Base-by-base conservation (phyloP, 2,888 invertebrate genomes). In the Phalera bucephala region DNA sequence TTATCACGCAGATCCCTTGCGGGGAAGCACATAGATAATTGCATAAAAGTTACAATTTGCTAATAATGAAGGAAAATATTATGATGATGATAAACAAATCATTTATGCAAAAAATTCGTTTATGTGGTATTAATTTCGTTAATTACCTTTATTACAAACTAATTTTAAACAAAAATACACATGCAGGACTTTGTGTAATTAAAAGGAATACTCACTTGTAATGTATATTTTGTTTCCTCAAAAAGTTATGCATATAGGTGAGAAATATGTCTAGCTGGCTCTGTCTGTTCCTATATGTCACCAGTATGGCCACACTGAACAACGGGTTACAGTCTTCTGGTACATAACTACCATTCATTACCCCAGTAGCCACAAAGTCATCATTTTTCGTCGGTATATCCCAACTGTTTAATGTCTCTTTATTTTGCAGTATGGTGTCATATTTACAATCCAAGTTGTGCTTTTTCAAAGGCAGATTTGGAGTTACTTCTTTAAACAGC, bases 241-340 rank as follows among this genome's bases (percentile, higher is more conserved):
- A 85, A 76, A 95, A 97, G 30, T 93, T 93, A 76, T 98, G 97
- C 84, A 98, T 96, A 62, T 96, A 96, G 34, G 94, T 93, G 42
- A 97, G 83, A 72, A 97, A 97, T 40, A 93, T 85, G 31, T 93
- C 90, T 9, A 98, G 80, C 61, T 98, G 97, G 2, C 91, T 81
- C 52, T 93, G 91, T 27, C 98, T 91, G 59, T 96, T 93, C 33
- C 97, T 91, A 44, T 92, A 92, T 0, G 97, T 96, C 33, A 98
- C 92, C 51, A 98, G 92, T 22, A 97, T 90, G 14, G 97, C 97
- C 12, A 95, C 94, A 66, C 94, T 94, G 66, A 91, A 91, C 12
- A 71, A 42, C 0, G 89, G 81, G 15, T 69, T 77, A 49, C 89
- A 89, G 20, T 74, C 56, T 4, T 61, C 58, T 0, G 89, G 89